Evolutionary conservation across 2,113 vertebrate species (phyloP), one percentile per base, ranked within the genome.

Genomic region (Strix aluco): DNA sequence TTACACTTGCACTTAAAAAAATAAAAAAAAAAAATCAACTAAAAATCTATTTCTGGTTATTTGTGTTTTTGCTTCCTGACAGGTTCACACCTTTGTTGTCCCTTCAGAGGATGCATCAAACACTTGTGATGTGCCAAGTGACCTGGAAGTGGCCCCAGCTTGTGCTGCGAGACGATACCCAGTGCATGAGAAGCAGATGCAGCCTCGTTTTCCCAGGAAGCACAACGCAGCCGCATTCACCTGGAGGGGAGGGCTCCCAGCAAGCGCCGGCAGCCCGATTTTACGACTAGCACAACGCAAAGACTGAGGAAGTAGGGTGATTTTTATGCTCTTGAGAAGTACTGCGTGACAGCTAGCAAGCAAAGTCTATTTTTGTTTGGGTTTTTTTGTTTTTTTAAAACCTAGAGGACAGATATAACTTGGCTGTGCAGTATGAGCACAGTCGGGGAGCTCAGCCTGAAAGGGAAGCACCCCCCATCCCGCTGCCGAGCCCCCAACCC

Each of bases 1-100:
- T 63, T 10, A 65, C 40, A 46, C 63, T 90, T 74, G 15, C 11
- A 17, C 32, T 83, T 22, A 58, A 20, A 42, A 70, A 47, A 57
- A 58, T 18, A 66, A 66, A 32, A n/a, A n/a, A 15, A 44, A 25
- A 27, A 78, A 84, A n/a, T 6, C 52, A 77, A 67, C 81, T 55
- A 77, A 93, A 91, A 94, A 85, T 90, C 81, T 65, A 83, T 86
- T 94, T 72, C 81, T 62, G 51, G 54, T 44, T 92, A 82, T 94
- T 83, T 87, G 42, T 63, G 73, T 1, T 34, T 89, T 88, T 88
- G 44, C 74, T 65, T 69, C 71, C 74, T 80, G 83, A 91, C 85
- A 73, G 36, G 81, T 93, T 95, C 88, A 46, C 95, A 97, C 95
- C 84, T 97, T 81, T 96, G 81, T 22, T 84, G 86, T 87, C 94